Evolutionary conservation across 2,888 invertebrate species (phyloP), one percentile per base, ranked within the genome.

Genomic region (Acleris cristana): DNA sequence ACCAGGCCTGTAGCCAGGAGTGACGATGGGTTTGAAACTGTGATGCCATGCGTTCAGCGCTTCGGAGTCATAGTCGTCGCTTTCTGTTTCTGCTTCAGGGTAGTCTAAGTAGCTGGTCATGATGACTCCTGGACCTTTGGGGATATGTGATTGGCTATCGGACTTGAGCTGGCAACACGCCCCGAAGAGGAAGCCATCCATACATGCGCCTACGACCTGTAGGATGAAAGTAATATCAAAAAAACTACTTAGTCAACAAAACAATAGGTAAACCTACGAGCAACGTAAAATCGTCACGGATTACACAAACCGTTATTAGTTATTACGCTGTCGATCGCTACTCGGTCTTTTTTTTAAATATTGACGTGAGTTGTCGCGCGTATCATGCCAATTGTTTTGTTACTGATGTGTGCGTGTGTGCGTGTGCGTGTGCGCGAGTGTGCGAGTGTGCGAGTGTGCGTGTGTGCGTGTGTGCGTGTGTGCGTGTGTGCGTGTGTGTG

Each of bases 171-270:
- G 96, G 80, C 98, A 98, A 85, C 98, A 98, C 0, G 98, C 97
- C 2, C 98, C 98, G 78, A 98, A 98, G n/a, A 97, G 93, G 83
- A 97, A 97, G 0, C 98, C 97, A 79, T 98, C 98, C 96, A 98
- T 97, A 80, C 98, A 98, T 0, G 98, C 96, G 0, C 98, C 97
- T 0, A 98, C 96, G 10, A 66, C 66, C 66, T 66, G 51, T 18
- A 4, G 19, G 10, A 18, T 0, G 12, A 51, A 51, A 51, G 6
- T 1, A 10, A 19, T 12, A 18, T 48, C 0, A 48, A 48, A 48
- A 16, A 18, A n/a, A 12, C n/a, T n/a, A 16, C n/a, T 2, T 21
- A 21, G 26, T 26, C 26, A 26, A 5, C 6, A 26, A 26, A n/a
- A n/a, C n/a, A n/a, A n/a, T n/a, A 1, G 3, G 3, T 21, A 21